Base-by-base conservation (phyloP, 2,888 invertebrate species). In the Drosophila setosimentum region DNA sequence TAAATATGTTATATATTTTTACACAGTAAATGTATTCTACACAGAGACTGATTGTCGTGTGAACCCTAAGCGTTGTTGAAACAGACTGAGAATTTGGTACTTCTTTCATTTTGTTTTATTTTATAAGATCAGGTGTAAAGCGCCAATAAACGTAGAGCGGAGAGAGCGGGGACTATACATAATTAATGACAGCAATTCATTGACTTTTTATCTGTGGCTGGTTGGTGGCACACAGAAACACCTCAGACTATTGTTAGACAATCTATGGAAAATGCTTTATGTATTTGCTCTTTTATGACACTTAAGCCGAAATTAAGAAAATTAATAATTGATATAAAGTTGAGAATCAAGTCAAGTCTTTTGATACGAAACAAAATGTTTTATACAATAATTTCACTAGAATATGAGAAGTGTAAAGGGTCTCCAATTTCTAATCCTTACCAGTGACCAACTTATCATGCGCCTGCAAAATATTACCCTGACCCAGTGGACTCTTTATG, bases 261-360 rank as follows among this genome's bases (percentile, higher is more conserved):
- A 68, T 63, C 63, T 72, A 24, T 54, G 49, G 11, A 50, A 18
- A 11, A 78, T 78, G 21, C 74, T 10, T 62, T 77, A n/a, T 16
- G 10, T 2, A 33, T 8, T 51, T 7, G 5, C 1, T 2, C n/a
- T 5, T n/a, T 42, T 45, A 24, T 8, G 4, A 8, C 21, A 8
- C 3, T 21, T 45, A 21, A 24, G 13, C 7, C 13, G 7, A 24
- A 24, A 24, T 7, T 13, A 2, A 21, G 21, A 7, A 7, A 45
- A 42, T 45, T 16, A 16, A 21, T 8, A 45, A 3, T 16, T 45
- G 7, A 24, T 16, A 45, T 13, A 16, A 45, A 16, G 42, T 42
- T 21, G 42, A 42, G 21, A 11, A 11, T 42, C 2, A 45, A 45
- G 21, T 21, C 7, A 42, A 42, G n/a, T 40, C n/a, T 40, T 4